Base-by-base conservation (phyloP, 1,140 invertebrate species). In the Eriocheir sinensis region DNA sequence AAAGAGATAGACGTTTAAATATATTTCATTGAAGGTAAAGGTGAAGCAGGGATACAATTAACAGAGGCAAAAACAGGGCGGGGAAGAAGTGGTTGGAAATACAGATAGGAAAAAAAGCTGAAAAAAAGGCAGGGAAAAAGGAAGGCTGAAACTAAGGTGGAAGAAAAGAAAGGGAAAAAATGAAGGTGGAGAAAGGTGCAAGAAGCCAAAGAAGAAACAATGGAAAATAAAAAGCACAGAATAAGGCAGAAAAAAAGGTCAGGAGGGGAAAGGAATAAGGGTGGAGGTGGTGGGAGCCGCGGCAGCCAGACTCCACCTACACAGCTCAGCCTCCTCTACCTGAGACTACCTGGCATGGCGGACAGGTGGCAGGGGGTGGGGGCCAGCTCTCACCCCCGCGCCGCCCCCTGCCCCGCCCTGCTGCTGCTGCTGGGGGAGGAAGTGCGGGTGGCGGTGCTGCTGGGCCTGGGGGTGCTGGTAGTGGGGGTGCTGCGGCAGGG, bases 321-420 rank as follows among this genome's bases (percentile, higher is more conserved):
- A 94, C 91, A 94, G 93, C 93, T 92, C 93, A 94, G 89, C 93
- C 93, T 94, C 89, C 93, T 91, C 93, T 94, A 94, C 93, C 93
- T 94, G 93, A 91, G 93, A 94, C 93, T 94, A 94, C 93, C 93
- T 94, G 93, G 93, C 93, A 94, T 72, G 93, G 81, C 93, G 93
- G 41, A 94, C 93, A 91, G 93, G 89, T n/a, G 93, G 93, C 89
- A 94, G 89, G 34, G 93, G 93, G 81, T 94, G 93, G n/a, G 93
- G 93, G 40, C 89, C 89, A 6, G n/a, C 93, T 72, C 93, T 80
- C n/a, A 40, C 92, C 17, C 41, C 83, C 8, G 48, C 81, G 44
- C 36, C 92, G 36, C 72, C 40, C 53, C 32, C 83, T 89, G 83
- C 48, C 53, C 40, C 32, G n/a, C 60, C 32, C 89, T 94, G 89